Evolutionary conservation across 2,113 vertebrate genomes (phyloP), one percentile per base, ranked within the genome.

Genomic region (Puffinus mauretanicus): DNA sequence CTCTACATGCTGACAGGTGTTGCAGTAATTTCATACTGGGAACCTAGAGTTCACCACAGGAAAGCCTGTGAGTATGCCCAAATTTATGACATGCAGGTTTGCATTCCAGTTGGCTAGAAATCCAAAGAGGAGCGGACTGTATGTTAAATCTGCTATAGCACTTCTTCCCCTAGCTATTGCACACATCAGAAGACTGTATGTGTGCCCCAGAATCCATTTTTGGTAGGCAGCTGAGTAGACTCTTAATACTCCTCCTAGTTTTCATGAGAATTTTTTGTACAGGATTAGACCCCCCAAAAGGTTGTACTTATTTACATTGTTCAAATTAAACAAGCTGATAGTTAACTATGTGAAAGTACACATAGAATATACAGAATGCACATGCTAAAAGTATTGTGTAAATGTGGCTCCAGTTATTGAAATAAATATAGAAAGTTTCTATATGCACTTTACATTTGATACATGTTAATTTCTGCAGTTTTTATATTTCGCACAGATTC

Each of bases 21-120:
- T 95, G 73, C 73, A 85, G 70, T 97, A 89, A 97, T 95, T 91
- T 96, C 91, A 82, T 87, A 88, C 73, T 95, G 93, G 65, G 91
- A 93, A 86, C 70, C 65, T 44, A 29, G 69, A 94, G 86, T 47
- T 95, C 88, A 91, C 96, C 73, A 82, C 88, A 93, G 95, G 92
- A 94, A 88, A 91, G 86, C 57, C 66, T 55, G 29, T 93, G 93
- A 94, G 61, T 54, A 72, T 85, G 83, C 70, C 54, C 62, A 94
- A 87, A 94, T 96, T 94, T 94, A 93, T 94, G 73, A 21, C 72
- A 71, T 54, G 27, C 36, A 69, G 61, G 65, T 91, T 88, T 94
- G 11, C 52, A 57, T 82, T 95, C 73, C 65, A 91, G 65, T 94
- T 95, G 81, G 73, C 86, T 91, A 58, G 69, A 89, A 87, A 52